Evolutionary conservation across 2,113 vertebrate genomes (phyloP), one percentile per base, ranked within the genome.

Genomic region (Athene noctua): DNA sequence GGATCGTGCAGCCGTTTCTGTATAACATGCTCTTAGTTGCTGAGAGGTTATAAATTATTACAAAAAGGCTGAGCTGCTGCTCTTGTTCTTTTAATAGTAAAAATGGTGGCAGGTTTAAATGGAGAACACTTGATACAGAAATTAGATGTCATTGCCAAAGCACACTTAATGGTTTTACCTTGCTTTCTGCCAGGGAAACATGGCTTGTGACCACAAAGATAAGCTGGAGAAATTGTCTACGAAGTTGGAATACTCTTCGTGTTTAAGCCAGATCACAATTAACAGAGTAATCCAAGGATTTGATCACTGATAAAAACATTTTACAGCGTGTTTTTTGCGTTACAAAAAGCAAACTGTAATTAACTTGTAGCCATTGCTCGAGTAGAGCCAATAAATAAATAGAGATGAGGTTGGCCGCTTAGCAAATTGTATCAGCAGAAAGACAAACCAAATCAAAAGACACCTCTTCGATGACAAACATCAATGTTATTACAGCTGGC

Each of bases 311-410:
- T 89, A 66, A 89, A 96, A 95, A 94, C 36, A 51, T 40, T 46
- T 88, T 91, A 67, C 32, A 90, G 29, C 32, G 9, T 6, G 13
- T 57, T 91, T 89, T 93, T 73, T 92, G 57, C 63, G 47, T n/a
- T 86, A 47, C 32, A n/a, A 42, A 96, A 87, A 90, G 36, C 91
- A 82, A 89, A 95, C 62, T 54, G 71, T 92, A 85, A 90, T 95
- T 92, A 94, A 80, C 55, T n/a, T 87, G 52, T 46, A 77, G 80
- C 70, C 15, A 6, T 68, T 81, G 44, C 61, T 87, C 88, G 85
- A 85, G 74, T 42, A 77, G 44, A 94, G 74, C 63, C 80, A 95
- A 59, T 83, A 96, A 92, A 77, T 95, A 97, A 94, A 97, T 85
- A 19, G 86, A 86, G 73, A 87, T 42, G 66, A 96, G 79, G 71